Evolutionary conservation across 2,888 invertebrate genomes (phyloP).

Genomic region (Didymodactylos carnosus): DNA sequence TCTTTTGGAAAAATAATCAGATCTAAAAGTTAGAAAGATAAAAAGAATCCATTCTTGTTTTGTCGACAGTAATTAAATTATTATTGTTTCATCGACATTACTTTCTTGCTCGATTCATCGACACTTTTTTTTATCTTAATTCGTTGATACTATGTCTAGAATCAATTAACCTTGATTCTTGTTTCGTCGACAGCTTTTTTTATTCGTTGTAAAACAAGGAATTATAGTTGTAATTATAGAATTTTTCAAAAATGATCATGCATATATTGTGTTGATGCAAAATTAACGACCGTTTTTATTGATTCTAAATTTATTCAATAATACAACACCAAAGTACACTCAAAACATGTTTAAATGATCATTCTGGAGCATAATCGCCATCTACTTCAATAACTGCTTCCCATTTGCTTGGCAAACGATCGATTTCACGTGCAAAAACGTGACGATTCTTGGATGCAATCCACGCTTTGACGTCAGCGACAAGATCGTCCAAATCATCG

Average conservation of each 20-base stretch:
- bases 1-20: no score
- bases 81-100: no score
- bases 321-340: not conserved
- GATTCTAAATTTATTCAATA: not conserved
- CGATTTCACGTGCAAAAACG: conserved; percentile 2
- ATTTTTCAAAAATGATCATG: no score
- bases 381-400: conserved; percentile 3
- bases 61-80: no score
- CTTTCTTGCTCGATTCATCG: not conserved
- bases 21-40: no score
- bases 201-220: no score
- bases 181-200: no score
- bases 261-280: not conserved
- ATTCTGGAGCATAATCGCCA: conserved; percentile 11
- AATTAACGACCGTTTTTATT: not conserved
- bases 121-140: no score
- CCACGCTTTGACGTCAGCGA: conserved; percentile 6
- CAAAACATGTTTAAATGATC: not conserved
- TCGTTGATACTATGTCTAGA: no score
- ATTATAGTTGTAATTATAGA: no score
- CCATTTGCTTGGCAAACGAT: conserved; percentile 10
- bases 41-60: no score
- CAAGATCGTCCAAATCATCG: conserved; percentile 11
- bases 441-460: conserved; percentile 5
- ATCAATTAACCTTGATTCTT: no score